Evolutionary conservation across 35 echinoderm and acorn worm genomes (phyloP).

Genomic region (Eucidaris tribuloides): DNA sequence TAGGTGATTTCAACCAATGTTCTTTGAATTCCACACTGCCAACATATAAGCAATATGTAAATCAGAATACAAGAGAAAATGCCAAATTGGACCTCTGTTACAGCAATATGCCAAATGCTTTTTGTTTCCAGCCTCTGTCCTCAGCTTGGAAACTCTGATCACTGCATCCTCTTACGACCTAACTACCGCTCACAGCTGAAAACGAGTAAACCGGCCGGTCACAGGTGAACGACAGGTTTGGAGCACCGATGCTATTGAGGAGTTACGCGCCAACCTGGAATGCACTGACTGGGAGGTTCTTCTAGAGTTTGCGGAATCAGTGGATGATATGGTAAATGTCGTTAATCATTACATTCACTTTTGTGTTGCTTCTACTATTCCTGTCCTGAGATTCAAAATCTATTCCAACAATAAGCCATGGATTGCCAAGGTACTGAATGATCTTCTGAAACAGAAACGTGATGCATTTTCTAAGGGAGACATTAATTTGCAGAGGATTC

Average conservation of each 20-base stretch:
- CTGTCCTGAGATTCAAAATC: not conserved
- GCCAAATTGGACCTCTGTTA: too few relatives aligned
- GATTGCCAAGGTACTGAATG: slow-evolving; percentile 8
- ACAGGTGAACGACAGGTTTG: not conserved
- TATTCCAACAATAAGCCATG: slow-evolving; percentile 48
- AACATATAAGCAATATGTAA: slow-evolving; percentile 46
- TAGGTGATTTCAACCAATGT: not conserved
- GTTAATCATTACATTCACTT: not conserved
- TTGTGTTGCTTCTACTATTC: not conserved
- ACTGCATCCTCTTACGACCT: too few relatives aligned
- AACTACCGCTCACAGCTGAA: too few relatives aligned
- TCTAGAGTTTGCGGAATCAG: not conserved
- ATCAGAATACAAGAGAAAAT: too few relatives aligned
- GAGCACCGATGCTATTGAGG: not conserved
- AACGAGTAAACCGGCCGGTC: too few relatives aligned
- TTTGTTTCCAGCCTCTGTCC: too few relatives aligned
- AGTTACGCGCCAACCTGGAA: not conserved
- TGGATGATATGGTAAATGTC: not conserved
- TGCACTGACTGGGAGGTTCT: slow-evolving; percentile 23
- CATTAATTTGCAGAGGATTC: not conserved
- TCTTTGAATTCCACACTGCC: not conserved
- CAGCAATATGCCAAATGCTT: too few relatives aligned
- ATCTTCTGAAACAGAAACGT: slow-evolving; percentile 19
- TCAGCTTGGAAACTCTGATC: too few relatives aligned
- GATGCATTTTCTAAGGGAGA: slow-evolving; percentile 9